These are phyloP conservation scores for Eublepharis macularius DNA, from an alignment of 2,113 vertebrate genomes.

Conservation along the genomic window DNA sequence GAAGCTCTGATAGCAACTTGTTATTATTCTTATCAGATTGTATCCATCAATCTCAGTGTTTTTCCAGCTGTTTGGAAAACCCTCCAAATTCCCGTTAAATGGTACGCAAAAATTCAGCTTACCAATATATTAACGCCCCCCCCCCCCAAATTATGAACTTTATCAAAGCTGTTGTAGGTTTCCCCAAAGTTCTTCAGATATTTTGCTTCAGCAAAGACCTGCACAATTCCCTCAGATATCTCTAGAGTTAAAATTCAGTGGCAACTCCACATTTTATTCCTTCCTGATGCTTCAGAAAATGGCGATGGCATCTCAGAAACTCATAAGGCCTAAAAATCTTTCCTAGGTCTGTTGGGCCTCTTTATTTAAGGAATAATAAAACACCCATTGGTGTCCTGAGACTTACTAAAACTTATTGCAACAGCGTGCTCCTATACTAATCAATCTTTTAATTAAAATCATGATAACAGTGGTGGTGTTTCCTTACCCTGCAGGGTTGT, in stretches of 20 bases:
- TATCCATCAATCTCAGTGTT: too few relatives aligned
- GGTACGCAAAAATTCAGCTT: too few relatives aligned
- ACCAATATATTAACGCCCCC: too few relatives aligned
- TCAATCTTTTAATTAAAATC: slow-evolving; percentile 26
- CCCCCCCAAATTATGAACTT: too few relatives aligned
- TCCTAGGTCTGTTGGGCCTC: background rate
- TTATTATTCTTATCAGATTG: too few relatives aligned
- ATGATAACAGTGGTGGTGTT: background rate
- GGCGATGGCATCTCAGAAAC: background rate
- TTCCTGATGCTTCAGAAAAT: background rate
- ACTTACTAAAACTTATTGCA: slow-evolving; percentile 20
- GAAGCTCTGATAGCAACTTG: too few relatives aligned
- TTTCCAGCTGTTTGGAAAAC: too few relatives aligned
- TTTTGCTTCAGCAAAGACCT: background rate
- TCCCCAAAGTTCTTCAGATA: background rate
- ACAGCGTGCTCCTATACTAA: background rate
- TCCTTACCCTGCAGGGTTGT: background rate
- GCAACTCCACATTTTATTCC: too few relatives aligned
- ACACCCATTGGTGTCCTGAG: background rate
- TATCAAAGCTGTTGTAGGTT: background rate
- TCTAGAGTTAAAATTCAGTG: background rate
- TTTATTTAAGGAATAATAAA: slow-evolving; percentile 25
- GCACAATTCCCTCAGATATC: background rate
- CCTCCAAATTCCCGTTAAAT: background rate
- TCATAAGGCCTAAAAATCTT: background rate